A percentile compares a stretch with the other conserved stretches of the same genome.
Evolutionary conservation across 2,797 vertebrate genomes (phyloP).

Genomic region (Rhinogobio ventralis): DNA sequence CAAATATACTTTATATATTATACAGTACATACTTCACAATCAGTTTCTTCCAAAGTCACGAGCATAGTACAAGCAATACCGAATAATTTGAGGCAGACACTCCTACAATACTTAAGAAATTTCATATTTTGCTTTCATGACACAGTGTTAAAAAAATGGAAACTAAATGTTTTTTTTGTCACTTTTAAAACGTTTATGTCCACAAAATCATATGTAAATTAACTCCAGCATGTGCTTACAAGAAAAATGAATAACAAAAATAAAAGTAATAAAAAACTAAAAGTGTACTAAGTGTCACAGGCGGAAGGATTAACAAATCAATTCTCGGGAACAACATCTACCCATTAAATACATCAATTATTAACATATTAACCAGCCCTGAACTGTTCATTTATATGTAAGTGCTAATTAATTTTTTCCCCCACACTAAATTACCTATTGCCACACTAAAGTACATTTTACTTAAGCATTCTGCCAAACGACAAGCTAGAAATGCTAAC

Average conservation of each 20-base stretch:
- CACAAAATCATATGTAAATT: not conserved
- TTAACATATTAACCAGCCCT: slow-evolving; percentile 36
- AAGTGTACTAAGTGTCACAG: not conserved
- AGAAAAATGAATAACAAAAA: not conserved
- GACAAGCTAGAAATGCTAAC: slow-evolving; percentile 17
- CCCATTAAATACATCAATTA: slow-evolving; percentile 13
- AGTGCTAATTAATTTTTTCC: slow-evolving; percentile 11
- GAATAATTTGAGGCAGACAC: slow-evolving; percentile 4
- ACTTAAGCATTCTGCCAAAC: not conserved
- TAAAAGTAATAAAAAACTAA: not conserved
- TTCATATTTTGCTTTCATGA: not conserved
- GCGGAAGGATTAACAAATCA: slow-evolving; percentile 1
- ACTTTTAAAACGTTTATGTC: not conserved
- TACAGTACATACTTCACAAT: slow-evolving; percentile 9
- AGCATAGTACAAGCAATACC: slow-evolving; percentile 8
- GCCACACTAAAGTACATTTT: slow-evolving; percentile 2
- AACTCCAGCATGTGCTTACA: slow-evolving; percentile 19
- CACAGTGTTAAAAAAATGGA: not conserved
- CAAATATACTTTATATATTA: not conserved
- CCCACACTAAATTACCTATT: slow-evolving; percentile 23
- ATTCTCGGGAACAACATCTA: not conserved
- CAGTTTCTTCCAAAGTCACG: slow-evolving; percentile 14
- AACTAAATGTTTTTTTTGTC: slow-evolving; percentile 12
- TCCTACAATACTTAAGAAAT: slow-evolving; percentile 36
- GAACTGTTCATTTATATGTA: not conserved